These are phyloP conservation scores for Xiphydria camelus DNA, from an alignment of 2,888 invertebrate species.

Conservation along the genomic window DNA sequence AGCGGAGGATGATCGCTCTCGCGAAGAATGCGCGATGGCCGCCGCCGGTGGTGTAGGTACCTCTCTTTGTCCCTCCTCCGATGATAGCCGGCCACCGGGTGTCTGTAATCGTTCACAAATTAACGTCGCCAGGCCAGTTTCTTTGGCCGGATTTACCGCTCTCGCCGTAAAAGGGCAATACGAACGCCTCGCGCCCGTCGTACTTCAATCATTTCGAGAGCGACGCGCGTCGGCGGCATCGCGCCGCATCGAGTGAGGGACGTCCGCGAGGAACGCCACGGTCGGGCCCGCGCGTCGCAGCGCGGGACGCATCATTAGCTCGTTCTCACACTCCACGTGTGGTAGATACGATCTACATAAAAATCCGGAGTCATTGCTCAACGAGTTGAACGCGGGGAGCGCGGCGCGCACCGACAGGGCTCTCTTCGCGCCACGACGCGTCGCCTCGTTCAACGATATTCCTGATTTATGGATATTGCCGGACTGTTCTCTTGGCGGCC, in stretches of 20 bases:
- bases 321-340: slow-evolving; percentile 53
- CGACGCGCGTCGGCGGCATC: not conserved
- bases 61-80: slow-evolving; percentile 39
- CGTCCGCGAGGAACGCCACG: slow-evolving; percentile 1
- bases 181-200: slow-evolving; percentile 27
- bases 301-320: slow-evolving; percentile 35
- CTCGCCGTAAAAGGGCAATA: slow-evolving; percentile 46
- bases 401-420: slow-evolving; percentile 5
- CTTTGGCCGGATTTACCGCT: slow-evolving; percentile 46
- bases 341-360: slow-evolving; percentile 45
- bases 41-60: slow-evolving; percentile 29
- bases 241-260: not conserved
- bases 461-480: slow-evolving; percentile 48
- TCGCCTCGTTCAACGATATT: slow-evolving; percentile 42
- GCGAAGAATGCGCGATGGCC: slow-evolving; percentile 45
- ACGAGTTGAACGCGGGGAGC: slow-evolving; percentile 20
- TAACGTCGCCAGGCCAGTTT: slow-evolving; percentile 52
- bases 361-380: slow-evolving; percentile 5
- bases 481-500: slow-evolving; percentile 2
- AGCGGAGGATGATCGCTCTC: not conserved
- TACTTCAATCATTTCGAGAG: slow-evolving; percentile 45
- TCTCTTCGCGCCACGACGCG: not conserved
- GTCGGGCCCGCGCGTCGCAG: slow-evolving; percentile 3
- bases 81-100: slow-evolving; percentile 40
- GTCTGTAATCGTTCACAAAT: slow-evolving; percentile 56